Evolutionary conservation across 2,888 invertebrate genomes (phyloP).

Genomic region (Timandra comae): DNA sequence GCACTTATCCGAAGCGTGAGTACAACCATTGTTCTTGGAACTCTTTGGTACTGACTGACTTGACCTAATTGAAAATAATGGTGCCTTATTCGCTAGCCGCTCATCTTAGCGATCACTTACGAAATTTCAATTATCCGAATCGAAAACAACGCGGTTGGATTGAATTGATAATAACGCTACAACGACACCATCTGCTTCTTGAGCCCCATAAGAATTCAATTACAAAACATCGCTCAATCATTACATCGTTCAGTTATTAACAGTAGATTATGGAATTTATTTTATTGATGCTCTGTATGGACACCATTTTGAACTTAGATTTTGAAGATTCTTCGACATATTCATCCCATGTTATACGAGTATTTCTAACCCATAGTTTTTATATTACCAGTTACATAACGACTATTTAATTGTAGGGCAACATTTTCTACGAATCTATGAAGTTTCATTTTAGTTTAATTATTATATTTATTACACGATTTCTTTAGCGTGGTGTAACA

Average conservation of each 20-base stretch:
- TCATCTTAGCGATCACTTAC: slow-evolving; percentile 53
- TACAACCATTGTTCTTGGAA: slow-evolving; percentile 69
- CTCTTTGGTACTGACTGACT: slow-evolving; percentile 55
- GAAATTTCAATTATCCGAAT: slow-evolving; percentile 49
- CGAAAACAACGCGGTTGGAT: slow-evolving; percentile 26
- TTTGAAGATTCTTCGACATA: no score
- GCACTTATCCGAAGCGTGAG: slow-evolving; percentile 63
- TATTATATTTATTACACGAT: no score
- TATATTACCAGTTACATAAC: slow-evolving; percentile 49
- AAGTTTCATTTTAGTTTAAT: slow-evolving; percentile 16
- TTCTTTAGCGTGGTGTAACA: no score
- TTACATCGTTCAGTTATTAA: no score
- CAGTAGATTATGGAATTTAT: no score
- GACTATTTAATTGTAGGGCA: slow-evolving; percentile 58
- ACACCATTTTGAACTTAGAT: no score
- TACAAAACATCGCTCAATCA: no score
- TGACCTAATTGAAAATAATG: slow-evolving; percentile 76
- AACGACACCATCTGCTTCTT: slow-evolving; percentile 17
- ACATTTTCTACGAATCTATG: slow-evolving; percentile 33
- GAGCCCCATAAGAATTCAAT: slow-evolving; percentile 17
- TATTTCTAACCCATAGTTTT: no score
- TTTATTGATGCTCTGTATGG: no score
- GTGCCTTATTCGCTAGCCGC: slow-evolving; percentile 59
- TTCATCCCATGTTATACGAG: no score
- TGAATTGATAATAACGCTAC: slow-evolving; percentile 18